Evolutionary conservation across 1,140 invertebrate genomes (phyloP).

Genomic region (Battus philenor): DNA sequence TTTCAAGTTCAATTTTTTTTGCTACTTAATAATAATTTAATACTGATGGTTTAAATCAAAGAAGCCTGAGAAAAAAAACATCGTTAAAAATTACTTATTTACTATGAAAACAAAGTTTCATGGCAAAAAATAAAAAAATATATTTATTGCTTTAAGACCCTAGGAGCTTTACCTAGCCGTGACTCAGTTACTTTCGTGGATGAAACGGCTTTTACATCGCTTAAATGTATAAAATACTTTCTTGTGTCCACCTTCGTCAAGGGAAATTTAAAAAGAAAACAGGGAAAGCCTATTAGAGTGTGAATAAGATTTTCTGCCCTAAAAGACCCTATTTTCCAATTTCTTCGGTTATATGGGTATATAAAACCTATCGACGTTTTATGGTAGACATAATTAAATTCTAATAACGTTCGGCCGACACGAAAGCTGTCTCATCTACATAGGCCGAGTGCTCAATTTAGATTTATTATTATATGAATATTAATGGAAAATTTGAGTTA

Average conservation of each 20-base stretch:
- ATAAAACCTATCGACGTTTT: conserved; percentile 23
- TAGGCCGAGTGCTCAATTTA: conserved; percentile 24
- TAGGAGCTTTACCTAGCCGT: no score
- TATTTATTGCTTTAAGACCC: no score
- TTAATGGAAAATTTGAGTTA: conserved; percentile 1
- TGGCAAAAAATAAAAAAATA: no score
- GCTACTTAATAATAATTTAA: no score
- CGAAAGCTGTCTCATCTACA: conserved; percentile 17
- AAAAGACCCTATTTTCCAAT: conserved; percentile 3
- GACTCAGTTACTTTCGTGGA: no score
- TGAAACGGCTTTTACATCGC: background rate
- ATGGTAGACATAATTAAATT: conserved; percentile 36
- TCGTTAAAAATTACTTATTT: no score
- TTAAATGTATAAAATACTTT: background rate
- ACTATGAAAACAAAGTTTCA: no score
- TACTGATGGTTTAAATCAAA: no score
- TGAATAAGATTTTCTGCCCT: background rate
- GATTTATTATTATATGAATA: conserved; percentile 17
- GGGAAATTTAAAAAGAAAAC: background rate
- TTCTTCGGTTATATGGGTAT: conserved; percentile 8
- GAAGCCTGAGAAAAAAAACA: no score
- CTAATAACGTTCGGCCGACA: conserved; percentile 23
- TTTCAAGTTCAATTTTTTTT: no score
- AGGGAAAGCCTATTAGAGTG: conserved; percentile 2
- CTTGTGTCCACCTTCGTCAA: conserved; percentile 5